Evolutionary conservation across 2,797 vertebrate genomes (phyloP).

Genomic region (Buphagus erythrorhynchus): DNA sequence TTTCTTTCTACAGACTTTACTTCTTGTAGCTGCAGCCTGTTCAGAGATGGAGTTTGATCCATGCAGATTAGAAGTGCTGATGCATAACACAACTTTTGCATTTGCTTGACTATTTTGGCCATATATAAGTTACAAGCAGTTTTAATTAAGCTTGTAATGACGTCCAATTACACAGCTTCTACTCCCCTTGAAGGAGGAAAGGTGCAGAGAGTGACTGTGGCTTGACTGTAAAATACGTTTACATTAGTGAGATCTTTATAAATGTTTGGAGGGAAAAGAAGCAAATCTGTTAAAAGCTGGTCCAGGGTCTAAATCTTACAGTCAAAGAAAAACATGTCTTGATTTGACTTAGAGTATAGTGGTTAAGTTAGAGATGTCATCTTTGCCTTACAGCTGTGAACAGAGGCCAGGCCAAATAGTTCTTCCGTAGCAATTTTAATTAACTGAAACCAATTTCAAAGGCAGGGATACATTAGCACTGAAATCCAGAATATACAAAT

Average conservation of each 20-base stretch:
- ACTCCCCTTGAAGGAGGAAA: neutral
- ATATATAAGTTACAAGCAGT: neutral
- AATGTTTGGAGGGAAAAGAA: neutral
- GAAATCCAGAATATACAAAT: slow-evolving; percentile 54
- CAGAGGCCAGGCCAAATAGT: slow-evolving; percentile 22
- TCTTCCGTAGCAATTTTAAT: slow-evolving; percentile 41
- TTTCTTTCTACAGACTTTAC: neutral
- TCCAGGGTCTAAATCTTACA: neutral
- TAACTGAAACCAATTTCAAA: slow-evolving; percentile 49
- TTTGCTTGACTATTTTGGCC: neutral
- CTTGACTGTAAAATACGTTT: neutral
- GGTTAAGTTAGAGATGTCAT: neutral
- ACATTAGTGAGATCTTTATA: neutral
- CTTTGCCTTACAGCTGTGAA: slow-evolving; percentile 47
- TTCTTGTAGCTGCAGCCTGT: neutral
- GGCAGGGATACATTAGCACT: slow-evolving; percentile 24
- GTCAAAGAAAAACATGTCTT: neutral
- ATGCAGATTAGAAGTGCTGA: neutral
- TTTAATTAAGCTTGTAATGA: slow-evolving; percentile 5
- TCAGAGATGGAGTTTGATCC: neutral
- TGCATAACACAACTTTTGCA: neutral
- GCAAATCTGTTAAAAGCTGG: neutral
- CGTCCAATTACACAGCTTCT: neutral
- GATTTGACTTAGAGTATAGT: neutral
- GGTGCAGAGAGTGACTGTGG: neutral